phyloP scores from a whole-genome alignment of 2,888 invertebrate species.

The Tenthredo mesomela region DNA sequence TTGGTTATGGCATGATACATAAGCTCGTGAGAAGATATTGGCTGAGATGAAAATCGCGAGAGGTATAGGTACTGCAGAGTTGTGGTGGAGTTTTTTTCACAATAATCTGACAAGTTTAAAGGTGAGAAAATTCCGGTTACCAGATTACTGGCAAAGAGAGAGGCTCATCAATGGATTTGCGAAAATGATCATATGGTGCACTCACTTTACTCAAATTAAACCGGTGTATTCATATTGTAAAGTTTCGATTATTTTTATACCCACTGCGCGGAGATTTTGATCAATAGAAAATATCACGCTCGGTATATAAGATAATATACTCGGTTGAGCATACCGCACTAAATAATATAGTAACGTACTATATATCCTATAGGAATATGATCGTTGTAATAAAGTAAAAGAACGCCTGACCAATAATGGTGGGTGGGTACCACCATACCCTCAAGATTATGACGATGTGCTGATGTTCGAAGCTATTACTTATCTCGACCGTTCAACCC shows the following conservation, averaged over 20 bases:
- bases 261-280: background rate
- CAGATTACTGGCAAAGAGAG: background rate
- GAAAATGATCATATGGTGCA: too few relatives aligned
- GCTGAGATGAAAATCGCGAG: constrained; percentile 12
- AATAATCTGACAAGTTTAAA: background rate
- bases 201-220: too few relatives aligned
- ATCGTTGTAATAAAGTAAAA: constrained; percentile 46
- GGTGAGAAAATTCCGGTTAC: background rate
- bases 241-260: background rate
- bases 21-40: constrained; percentile 36
- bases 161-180: background rate
- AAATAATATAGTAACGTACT: constrained; percentile 11
- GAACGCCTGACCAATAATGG: constrained; percentile 48
- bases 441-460: constrained; percentile 63
- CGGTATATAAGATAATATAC: background rate
- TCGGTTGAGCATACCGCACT: background rate
- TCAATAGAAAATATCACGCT: background rate
- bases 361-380: background rate
- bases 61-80: too few relatives aligned
- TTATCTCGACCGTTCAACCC: constrained; percentile 61
- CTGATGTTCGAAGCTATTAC: constrained; percentile 67
- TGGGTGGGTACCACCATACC: constrained; percentile 25
- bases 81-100: background rate
- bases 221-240: too few relatives aligned
- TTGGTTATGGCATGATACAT: constrained; percentile 15